Evolutionary conservation across 2,113 vertebrate genomes (phyloP), one percentile per base, ranked within the genome.

Genomic region (Solea solea): DNA sequence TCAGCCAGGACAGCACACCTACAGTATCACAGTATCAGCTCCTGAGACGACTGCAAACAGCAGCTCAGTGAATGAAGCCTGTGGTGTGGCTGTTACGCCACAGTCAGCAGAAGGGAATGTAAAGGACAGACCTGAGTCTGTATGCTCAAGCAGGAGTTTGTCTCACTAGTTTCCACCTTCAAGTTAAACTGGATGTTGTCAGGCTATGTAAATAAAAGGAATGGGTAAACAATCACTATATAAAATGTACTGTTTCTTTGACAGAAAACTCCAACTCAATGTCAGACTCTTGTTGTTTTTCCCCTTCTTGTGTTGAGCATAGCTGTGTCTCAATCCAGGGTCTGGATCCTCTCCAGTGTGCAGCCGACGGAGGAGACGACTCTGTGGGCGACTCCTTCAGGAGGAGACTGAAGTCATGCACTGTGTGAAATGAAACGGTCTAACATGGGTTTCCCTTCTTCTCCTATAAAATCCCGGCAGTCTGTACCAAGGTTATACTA

Each of bases 1-100:
- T 41, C 85, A 89, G 88, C 90, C 21, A 52, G 64, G 77, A 21
- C 21, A 21, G 50, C 53, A 58, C 62, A 76, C 44, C 21, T 57
- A 54, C 50, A 21, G 21, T 21, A 21, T 21, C 21, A 21, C n/a
- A n/a, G n/a, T n/a, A n/a, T n/a, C 57, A 76, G 55, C 9, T 10
- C 50, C 50, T n/a, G 28, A 64, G 16, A 82, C 21, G 42, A 44
- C 63, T 15, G 27, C 5, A 63, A 13, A 53, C 21, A 42, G 70
- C 54, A 72, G 42, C 34, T 45, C 14, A 57, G 42, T 27, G 42
- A 16, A 57, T 28, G 5, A 14, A 12, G 27, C 6, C 46, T 45
- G 16, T 44, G 50, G 13, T 50, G 25, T 9, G 51, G 40, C 50
- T 46, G 15, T 49, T 5, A 61, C 21, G n/a, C n/a, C n/a, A 53